A percentile compares a stretch with the other conserved stretches of the same genome.
Conservation (phyloP, 1,140 invertebrate genomes). For the Wiebesia pumilae region DNA sequence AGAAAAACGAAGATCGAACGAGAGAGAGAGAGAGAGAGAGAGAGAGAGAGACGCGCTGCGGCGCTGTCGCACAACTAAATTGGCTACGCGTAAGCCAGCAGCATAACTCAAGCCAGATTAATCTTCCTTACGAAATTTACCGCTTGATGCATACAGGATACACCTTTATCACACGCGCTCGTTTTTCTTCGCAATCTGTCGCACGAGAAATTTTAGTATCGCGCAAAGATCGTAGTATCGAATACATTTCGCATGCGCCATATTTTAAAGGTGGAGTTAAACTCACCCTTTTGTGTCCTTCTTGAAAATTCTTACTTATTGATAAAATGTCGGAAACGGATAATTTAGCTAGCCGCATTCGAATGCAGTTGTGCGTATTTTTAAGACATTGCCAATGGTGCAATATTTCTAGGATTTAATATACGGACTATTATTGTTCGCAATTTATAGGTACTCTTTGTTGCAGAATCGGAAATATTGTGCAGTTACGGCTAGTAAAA, state of each 20-base stretch:
- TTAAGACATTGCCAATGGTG: too few relatives aligned
- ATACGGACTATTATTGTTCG: too few relatives aligned
- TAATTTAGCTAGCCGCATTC: too few relatives aligned
- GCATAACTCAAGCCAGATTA: slow-evolving; percentile 24
- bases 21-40: too few relatives aligned
- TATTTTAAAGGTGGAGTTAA: background rate
- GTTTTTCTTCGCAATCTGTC: slow-evolving; percentile 26
- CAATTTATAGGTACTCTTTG: too few relatives aligned
- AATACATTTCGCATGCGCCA: background rate
- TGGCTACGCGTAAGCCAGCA: background rate
- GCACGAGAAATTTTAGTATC: slow-evolving; percentile 4
- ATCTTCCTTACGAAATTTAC: slow-evolving; percentile 38
- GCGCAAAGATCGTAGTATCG: background rate
- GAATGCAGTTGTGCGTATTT: too few relatives aligned
- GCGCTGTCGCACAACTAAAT: background rate
- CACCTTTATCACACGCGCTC: slow-evolving; percentile 15
- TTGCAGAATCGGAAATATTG: too few relatives aligned
- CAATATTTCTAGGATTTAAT: too few relatives aligned
- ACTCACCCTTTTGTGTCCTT: background rate
- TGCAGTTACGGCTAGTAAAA: too few relatives aligned
- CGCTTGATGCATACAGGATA: background rate
- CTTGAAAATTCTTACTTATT: background rate
- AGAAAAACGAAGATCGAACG: background rate
- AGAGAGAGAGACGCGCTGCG: background rate
- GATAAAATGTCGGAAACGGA: background rate